Conservation (phyloP, 1,140 invertebrate genomes). For the Luehdorfia chinensis region DNA sequence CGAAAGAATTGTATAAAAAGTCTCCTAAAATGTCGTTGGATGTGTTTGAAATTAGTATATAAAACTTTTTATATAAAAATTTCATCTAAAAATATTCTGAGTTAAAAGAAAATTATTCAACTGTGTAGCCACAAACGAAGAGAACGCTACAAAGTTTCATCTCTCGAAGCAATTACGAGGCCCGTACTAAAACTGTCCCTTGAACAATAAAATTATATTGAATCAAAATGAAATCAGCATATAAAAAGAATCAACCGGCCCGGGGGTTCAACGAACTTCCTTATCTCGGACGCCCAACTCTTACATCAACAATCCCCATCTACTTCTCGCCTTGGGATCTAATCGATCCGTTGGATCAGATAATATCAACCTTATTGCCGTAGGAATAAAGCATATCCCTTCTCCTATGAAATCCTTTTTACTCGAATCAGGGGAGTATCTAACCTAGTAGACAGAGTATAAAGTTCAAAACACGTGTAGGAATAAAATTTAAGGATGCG, state of each 20-base stretch:
- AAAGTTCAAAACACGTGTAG: background rate
- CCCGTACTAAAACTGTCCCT: conserved; percentile 8
- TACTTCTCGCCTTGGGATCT: conserved; percentile 12
- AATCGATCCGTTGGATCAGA: conserved; percentile 9
- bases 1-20: no score
- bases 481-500: background rate
- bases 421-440: background rate
- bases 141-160: conserved; percentile 8
- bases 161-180: conserved; percentile 1
- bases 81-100: no score
- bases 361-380: conserved; percentile 15
- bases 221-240: conserved; percentile 15
- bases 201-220: conserved; percentile 15
- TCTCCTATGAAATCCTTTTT: background rate
- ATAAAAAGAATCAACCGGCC: conserved; percentile 3
- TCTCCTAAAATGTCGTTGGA: no score
- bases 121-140: background rate
- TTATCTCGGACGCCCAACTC: conserved; percentile 13
- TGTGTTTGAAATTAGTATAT: no score
- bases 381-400: conserved; percentile 13
- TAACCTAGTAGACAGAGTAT: background rate
- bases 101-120: no score
- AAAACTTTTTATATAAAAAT: no score
- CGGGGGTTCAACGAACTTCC: conserved; percentile 7
- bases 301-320: conserved; percentile 16